Evolutionary conservation across 2,797 vertebrate genomes (phyloP).

Genomic region (Lycodopsis pacificus): DNA sequence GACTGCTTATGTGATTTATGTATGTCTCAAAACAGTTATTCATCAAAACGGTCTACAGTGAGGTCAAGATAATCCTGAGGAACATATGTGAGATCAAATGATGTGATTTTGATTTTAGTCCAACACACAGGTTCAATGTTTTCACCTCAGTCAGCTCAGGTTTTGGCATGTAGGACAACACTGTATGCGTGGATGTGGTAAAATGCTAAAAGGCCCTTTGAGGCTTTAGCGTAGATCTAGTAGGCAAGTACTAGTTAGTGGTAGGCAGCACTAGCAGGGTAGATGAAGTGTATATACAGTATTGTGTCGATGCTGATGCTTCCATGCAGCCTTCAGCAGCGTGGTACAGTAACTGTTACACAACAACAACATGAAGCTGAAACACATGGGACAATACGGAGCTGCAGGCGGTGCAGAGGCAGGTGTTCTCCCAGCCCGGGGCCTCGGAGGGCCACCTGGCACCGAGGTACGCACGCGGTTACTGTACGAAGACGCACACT

Average conservation of each 20-base stretch:
- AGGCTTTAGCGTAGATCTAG: no score
- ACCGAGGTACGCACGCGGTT: conserved; percentile 37
- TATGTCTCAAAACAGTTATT: background rate
- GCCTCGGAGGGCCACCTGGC: conserved; percentile 69
- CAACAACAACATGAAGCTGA: conserved; percentile 66
- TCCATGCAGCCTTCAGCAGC: conserved; percentile 16
- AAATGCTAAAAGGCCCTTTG: background rate
- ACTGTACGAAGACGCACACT: conserved; percentile 32
- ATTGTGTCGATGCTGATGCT: conserved; percentile 1
- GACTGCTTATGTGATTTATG: background rate
- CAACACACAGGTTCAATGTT: background rate
- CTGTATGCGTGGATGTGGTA: background rate
- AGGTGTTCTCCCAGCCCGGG: conserved; percentile 74
- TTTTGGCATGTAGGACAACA: no score
- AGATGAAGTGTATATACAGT: background rate
- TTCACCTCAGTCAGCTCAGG: background rate
- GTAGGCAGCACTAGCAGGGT: background rate
- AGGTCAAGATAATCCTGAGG: background rate
- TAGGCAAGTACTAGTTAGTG: background rate
- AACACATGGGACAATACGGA: conserved; percentile 57
- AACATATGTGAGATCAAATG: background rate
- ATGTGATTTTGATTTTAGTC: background rate
- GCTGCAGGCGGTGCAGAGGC: conserved; percentile 67
- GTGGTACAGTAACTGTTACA: conserved; percentile 65
- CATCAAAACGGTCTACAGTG: background rate